A percentile compares a stretch with the other conserved stretches of the same genome.
Evolutionary conservation across 2,797 vertebrate genomes (phyloP).

Genomic region (Salmo trutta): DNA sequence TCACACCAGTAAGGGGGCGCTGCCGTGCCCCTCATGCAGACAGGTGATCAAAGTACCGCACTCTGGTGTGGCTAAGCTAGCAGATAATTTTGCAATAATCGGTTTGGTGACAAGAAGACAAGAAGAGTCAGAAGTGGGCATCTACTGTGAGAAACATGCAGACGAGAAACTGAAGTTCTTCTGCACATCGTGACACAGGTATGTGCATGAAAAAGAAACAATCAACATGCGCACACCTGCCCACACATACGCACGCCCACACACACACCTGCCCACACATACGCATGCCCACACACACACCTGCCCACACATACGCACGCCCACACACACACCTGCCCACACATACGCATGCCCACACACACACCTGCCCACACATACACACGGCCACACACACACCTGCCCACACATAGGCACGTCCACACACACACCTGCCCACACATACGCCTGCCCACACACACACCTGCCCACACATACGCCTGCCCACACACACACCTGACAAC

Average conservation of each 20-base stretch:
- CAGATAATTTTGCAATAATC: constrained; percentile 37
- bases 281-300: not conserved
- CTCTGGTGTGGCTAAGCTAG: constrained; percentile 9
- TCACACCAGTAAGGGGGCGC: not conserved
- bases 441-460: too few relatives aligned
- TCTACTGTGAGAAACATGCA: constrained; percentile 29
- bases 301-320: too few relatives aligned
- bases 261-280: not conserved
- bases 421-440: too few relatives aligned
- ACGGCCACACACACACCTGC: too few relatives aligned
- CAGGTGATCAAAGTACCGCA: constrained; percentile 19
- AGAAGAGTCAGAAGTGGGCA: not conserved
- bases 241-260: not conserved
- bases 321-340: too few relatives aligned
- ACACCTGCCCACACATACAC: too few relatives aligned
- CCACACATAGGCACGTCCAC: too few relatives aligned
- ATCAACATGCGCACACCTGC: too few relatives aligned
- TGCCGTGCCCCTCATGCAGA: constrained; percentile 30
- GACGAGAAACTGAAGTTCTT: constrained; percentile 38
- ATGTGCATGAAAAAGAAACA: not conserved
- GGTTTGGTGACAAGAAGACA: constrained; percentile 2
- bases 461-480: too few relatives aligned
- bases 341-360: too few relatives aligned
- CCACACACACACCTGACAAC: too few relatives aligned
- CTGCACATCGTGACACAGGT: constrained; percentile 38